Base-by-base conservation (phyloP, 1,140 invertebrate genomes). In the Caenorhabditis latens region DNA sequence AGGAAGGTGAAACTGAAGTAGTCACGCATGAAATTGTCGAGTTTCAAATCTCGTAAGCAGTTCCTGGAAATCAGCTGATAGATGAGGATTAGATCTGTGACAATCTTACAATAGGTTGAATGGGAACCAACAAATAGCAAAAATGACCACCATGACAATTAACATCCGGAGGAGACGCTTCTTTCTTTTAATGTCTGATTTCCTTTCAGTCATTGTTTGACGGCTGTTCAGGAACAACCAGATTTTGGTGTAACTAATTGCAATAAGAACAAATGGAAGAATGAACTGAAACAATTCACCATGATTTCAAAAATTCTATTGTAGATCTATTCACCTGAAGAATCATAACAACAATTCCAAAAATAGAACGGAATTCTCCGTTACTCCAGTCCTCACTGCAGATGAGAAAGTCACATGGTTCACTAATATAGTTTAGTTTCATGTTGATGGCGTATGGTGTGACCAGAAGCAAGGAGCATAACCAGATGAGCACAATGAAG, bases 71-170 rank as follows among this genome's bases (percentile, higher is more conserved):
- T 46, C 11, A 65, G 5, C 24, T 42, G 48, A 13, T 24, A 11
- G 48, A 85, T 65, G 7, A 16, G 14, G 24, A n/a, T 57, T 61
- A 14, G 55, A 40, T 32, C 6, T 6, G 13, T 11, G 4, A 8
- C 53, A 7, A 24, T 43, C 89, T 57, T 88, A 91, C 90, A 91
- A 65, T 8, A 91, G 46, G 79, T 92, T 91, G 53, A 91, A 90
- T 40, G 95, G 96, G 79, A 96, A 93, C 71, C 96, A 99, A n/a
- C 96, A 98, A 0, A 96, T 94, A 0, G 96, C 96, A 93, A 99
- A 99, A 50, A 99, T 96, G 0, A 95, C 95, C 0, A 99, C 97
- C 97, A 99, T 99, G 0, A 96, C 95, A 89, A 99, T 97, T 13
- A 99, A 94, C 98, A 99, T 99, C 88, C 96, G 83, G 19, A 91